Conservation (phyloP, 2,113 vertebrate genomes). For the Bettongia penicillata region DNA sequence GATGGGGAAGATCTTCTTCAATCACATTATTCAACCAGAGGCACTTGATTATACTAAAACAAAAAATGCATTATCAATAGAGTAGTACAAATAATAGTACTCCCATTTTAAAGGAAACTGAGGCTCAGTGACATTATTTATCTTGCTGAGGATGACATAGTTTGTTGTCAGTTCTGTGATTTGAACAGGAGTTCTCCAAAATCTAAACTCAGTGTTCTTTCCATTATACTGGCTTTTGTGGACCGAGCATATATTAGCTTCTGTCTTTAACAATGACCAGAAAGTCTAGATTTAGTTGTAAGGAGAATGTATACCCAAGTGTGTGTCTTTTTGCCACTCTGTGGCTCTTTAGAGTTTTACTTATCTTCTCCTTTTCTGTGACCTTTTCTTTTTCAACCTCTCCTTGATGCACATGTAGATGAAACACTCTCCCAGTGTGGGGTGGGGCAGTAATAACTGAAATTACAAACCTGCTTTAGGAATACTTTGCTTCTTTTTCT, state of each 20-base stretch:
- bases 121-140: not conserved
- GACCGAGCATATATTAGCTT: not conserved
- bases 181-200: not conserved
- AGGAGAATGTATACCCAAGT: not conserved
- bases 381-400: not conserved
- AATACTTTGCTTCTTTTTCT: not conserved
- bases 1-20: no score
- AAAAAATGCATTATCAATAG: no score
- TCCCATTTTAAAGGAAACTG: not conserved
- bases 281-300: not conserved
- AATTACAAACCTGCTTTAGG: not conserved
- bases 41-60: no score
- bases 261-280: not conserved
- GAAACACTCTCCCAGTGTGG: not conserved
- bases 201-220: not conserved
- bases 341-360: not conserved
- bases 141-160: not conserved
- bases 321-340: not conserved
- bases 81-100: not conserved
- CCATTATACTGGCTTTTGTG: not conserved
- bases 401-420: not conserved
- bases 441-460: not conserved
- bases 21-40: no score
- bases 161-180: not conserved
- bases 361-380: not conserved